A percentile compares a stretch with the other conserved stretches of the same genome.
Evolutionary conservation across 2,888 invertebrate genomes (phyloP).

Genomic region (Tetropium fuscum): DNA sequence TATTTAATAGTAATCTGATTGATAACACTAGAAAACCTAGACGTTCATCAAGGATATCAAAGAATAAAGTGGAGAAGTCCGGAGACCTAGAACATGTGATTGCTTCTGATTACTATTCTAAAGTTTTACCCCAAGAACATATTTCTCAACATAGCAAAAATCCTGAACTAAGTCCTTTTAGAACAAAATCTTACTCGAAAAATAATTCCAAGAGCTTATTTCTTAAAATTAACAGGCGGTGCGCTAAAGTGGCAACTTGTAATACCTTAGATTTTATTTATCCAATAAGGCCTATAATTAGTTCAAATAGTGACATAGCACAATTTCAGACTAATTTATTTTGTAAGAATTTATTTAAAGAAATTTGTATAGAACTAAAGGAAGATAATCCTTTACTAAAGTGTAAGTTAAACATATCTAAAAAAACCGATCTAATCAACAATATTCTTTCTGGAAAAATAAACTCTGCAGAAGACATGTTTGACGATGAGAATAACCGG

Average conservation of each 20-base stretch:
- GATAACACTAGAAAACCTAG: conserved; percentile 26
- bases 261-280: conserved; percentile 6
- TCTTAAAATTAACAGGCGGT: conserved; percentile 43
- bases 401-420: conserved; percentile 30
- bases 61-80: conserved; percentile 26
- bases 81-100: neutral
- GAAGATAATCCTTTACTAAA: conserved; percentile 14
- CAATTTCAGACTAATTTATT: conserved; percentile 13
- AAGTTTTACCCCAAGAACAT: neutral
- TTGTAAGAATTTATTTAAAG: conserved; percentile 22
- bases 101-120: conserved; percentile 14
- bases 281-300: conserved; percentile 8
- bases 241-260: conserved; percentile 19
- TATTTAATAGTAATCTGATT: conserved; percentile 35
- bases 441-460: conserved; percentile 38
- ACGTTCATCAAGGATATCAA: conserved; percentile 43
- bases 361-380: conserved; percentile 15
- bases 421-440: conserved; percentile 38
- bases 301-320: neutral
- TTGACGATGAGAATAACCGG: conserved; percentile 4
- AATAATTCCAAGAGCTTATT: conserved; percentile 46
- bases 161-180: neutral
- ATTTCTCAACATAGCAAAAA: neutral
- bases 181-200: neutral
- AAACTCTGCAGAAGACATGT: conserved; percentile 14